Percentiles rank a stretch among this genome's conserved stretches.
Conservation (phyloP, 2,797 vertebrate genomes). For the Fringilla coelebs region DNA sequence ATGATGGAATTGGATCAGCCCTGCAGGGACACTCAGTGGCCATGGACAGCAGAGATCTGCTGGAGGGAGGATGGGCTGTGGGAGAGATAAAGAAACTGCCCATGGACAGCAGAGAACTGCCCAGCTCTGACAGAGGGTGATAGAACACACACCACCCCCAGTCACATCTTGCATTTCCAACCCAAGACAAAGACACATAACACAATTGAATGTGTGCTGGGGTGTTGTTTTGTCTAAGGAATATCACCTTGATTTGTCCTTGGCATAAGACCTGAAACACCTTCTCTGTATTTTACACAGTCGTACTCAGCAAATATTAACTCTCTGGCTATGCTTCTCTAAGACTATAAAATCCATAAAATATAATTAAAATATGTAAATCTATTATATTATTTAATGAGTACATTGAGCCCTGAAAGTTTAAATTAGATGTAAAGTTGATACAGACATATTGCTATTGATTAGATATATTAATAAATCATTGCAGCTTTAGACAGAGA, state of each 20-base stretch:
- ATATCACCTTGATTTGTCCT: neutral
- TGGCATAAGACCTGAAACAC: neutral
- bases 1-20: no score
- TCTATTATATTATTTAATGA: constrained; percentile 76
- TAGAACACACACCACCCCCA: no score
- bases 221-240: neutral
- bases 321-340: neutral
- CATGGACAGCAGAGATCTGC: no score
- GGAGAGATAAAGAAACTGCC: no score
- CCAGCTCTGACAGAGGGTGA: no score
- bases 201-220: neutral
- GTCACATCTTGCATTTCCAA: neutral
- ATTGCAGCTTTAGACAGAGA: neutral
- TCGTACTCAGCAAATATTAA: neutral
- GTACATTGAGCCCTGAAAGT: constrained; percentile 71
- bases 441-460: constrained; percentile 67
- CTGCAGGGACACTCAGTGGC: no score
- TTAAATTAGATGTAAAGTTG: constrained; percentile 75
- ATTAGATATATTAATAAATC: constrained; percentile 69
- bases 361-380: constrained; percentile 80
- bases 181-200: neutral
- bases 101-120: no score
- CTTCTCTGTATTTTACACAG: neutral
- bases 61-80: no score
- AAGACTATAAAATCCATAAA: constrained; percentile 69